These are phyloP conservation scores for Nymphalis c-album DNA, from an alignment of 2,888 invertebrate species.

Conservation along the genomic window DNA sequence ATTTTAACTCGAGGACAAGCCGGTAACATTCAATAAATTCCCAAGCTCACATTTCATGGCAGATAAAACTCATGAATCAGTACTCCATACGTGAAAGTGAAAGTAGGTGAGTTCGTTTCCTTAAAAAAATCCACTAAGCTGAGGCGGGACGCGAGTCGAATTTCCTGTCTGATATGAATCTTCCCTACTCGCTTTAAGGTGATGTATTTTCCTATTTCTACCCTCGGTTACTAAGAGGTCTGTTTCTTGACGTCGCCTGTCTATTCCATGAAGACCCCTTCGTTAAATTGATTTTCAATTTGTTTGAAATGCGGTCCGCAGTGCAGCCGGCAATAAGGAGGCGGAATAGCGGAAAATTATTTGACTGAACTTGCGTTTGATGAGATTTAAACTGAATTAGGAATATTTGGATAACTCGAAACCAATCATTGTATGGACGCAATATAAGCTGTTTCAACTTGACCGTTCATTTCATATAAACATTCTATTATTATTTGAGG, in stretches of 20 bases:
- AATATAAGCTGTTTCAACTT: background rate
- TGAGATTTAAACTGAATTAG: slow-evolving; percentile 66
- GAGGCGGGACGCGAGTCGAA: slow-evolving; percentile 72
- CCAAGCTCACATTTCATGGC: slow-evolving; percentile 73
- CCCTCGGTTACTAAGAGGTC: slow-evolving; percentile 58
- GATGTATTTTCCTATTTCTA: slow-evolving; percentile 80
- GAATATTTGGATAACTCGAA: slow-evolving; percentile 25
- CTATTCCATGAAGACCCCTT: slow-evolving; percentile 63
- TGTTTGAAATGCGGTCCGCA: slow-evolving; percentile 77
- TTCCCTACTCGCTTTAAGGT: slow-evolving; percentile 80
- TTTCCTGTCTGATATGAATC: slow-evolving; percentile 80
- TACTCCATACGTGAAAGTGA: slow-evolving; percentile 72
- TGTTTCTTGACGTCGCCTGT: slow-evolving; percentile 55
- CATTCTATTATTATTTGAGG: too few relatives aligned
- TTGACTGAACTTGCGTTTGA: slow-evolving; percentile 64
- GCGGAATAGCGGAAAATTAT: slow-evolving; percentile 76
- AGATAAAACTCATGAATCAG: slow-evolving; percentile 81
- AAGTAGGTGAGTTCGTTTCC: slow-evolving; percentile 68
- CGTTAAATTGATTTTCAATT: slow-evolving; percentile 80
- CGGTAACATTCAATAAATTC: slow-evolving; percentile 72
- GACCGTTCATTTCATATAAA: background rate
- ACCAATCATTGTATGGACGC: slow-evolving; percentile 16
- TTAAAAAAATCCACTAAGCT: slow-evolving; percentile 69
- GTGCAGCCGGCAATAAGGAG: slow-evolving; percentile 71
- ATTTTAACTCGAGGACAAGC: slow-evolving; percentile 58